These are phyloP conservation scores for Xenus cinereus DNA, from an alignment of 2,113 vertebrate genomes.

Conservation along the genomic window DNA sequence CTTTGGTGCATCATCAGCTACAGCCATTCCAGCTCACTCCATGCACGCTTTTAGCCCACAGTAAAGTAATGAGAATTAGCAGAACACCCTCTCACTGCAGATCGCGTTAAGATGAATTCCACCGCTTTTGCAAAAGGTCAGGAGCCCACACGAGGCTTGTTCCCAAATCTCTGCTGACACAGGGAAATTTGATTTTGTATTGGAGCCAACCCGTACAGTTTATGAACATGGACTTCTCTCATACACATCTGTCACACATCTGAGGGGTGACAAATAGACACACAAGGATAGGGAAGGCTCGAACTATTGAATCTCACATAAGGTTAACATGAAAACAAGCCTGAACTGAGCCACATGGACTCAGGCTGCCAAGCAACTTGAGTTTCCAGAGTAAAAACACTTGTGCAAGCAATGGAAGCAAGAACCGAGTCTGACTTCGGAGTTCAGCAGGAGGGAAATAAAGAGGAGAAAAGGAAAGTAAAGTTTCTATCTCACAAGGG, in stretches of 20 bases:
- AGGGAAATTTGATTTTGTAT: not conserved
- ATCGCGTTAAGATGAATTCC: fast-evolving
- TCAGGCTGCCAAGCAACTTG: conserved; percentile 4
- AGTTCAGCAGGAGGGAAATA: not conserved
- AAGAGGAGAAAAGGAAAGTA: not conserved
- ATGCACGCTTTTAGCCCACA: not conserved
- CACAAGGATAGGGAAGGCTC: not conserved
- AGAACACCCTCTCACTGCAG: not conserved
- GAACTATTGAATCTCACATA: not conserved
- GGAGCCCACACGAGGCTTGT: not conserved
- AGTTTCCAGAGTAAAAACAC: not conserved
- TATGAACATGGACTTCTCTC: not conserved
- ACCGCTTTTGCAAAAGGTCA: not conserved
- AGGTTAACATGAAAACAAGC: not conserved
- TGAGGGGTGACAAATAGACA: not conserved
- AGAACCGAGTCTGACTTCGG: not conserved
- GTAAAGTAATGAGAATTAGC: not conserved
- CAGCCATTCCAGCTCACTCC: not conserved
- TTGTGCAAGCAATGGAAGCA: conserved; percentile 15
- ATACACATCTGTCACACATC: not conserved
- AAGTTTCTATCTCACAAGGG: not conserved
- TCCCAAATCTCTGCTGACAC: not conserved
- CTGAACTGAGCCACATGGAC: not conserved
- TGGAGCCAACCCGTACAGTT: fast-evolving
- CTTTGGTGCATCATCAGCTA: not conserved